Base-by-base conservation (phyloP, 2,888 invertebrate species). In the Formica aserva region DNA sequence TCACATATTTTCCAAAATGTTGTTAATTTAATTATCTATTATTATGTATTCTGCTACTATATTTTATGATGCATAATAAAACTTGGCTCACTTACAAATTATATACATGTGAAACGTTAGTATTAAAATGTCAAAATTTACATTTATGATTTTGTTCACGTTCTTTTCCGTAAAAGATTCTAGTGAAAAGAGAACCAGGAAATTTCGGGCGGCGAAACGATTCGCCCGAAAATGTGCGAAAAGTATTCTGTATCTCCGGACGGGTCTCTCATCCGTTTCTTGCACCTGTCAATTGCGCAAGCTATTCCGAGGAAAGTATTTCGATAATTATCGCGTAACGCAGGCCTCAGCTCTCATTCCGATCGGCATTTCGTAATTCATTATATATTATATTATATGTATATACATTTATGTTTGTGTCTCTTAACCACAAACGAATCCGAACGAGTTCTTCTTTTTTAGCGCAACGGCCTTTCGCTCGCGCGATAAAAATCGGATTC, bases 291-390 rank as follows among this genome's bases (percentile, higher is more conserved):
- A 29, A 38, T 77, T 77, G 55, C 69, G 55, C n/a, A 67, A 67
- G n/a, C 38, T 6, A 57, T 57, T 67, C 41, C 77, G 62, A 84
- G 41, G 74, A 88, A 88, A 87, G 84, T 75, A 71, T 78, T 77
- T 75, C 78, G 76, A 88, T 88, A 88, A 88, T 82, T 82, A 38
- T 45, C 63, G 18, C 72, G 32, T 63, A 69, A 82, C 45, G 55
- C 63, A 71, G 66, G 52, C 66, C 55, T 26, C 67, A 71, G 26
- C 55, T 84, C 72, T 84, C 86, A 75, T 74, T 86, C 71, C 69
- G 52, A 86, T 87, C 85, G 77, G 22, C 5, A 71, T 88, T 88
- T 83, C 88, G 85, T 85, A 88, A 88, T 85, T 60, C 32, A 22
- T 88, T 86, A 88, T 84, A 35, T 35, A 35, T 35, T 35, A 35